Evolutionary conservation across 2,888 invertebrate species (phyloP), one percentile per base, ranked within the genome.

Genomic region (Petrolisthes cinctipes): DNA sequence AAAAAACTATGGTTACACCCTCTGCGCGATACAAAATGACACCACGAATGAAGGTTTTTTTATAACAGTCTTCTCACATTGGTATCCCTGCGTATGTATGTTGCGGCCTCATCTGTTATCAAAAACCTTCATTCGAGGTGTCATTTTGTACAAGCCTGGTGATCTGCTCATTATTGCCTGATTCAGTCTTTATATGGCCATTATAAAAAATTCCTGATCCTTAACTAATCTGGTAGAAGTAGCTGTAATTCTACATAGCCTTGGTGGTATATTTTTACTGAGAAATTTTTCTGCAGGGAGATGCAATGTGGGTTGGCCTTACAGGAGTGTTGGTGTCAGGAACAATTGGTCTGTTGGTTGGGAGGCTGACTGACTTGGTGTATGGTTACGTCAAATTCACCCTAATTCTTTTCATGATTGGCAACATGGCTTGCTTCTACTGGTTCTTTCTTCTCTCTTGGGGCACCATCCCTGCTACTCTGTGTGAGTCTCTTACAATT

Each of bases 261-360:
- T 37, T 37, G 37, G 37, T 37, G 37, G 37, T 37, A 37, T 37
- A 37, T 37, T 37, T 37, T 37, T 37, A 37, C 37, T 2, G 37
- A 37, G 37, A 2, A 37, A 37, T 37, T 37, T 37, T 37, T 37
- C 2, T 2, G 37, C 86, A 91, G 91, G 88, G 89, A 20, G 88
- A 91, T 56, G 89, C 90, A 9, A 89, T 88, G 76, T 87, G 90
- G 89, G 68, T 91, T 20, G 91, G 91, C 7, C 20, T 91, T 51
- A 82, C 85, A 79, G 56, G 86, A 5, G 88, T 89, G 51, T 20
- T 89, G 6, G 76, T 61, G 11, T 88, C 89, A 11, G 86, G 89
- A 54, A 4, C 82, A 6, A 76, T 85, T 5, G 87, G 88, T n/a
- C 54, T 91, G 51, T 14, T 90, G 73, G 81, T 86, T 11, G 89